Evolutionary conservation across 2,888 invertebrate species (phyloP).

Genomic region (Lithophane socia): DNA sequence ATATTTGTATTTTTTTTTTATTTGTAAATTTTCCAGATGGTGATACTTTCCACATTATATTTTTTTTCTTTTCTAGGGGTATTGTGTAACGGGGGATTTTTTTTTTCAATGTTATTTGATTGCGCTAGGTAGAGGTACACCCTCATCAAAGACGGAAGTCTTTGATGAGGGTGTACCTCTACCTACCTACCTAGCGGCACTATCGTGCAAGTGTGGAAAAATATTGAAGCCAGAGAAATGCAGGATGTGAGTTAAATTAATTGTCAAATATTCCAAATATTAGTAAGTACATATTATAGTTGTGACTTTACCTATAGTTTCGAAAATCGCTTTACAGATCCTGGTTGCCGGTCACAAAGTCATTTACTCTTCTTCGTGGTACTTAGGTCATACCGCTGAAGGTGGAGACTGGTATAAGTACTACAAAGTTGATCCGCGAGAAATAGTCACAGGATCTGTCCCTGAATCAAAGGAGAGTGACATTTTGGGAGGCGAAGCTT

Average conservation of each 20-base stretch:
- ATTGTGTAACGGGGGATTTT: too few species aligned
- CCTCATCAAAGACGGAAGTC: too few species aligned
- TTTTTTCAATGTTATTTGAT: too few species aligned
- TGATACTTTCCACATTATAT: too few species aligned
- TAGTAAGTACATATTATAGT: too few species aligned
- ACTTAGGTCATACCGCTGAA: conserved; percentile 91
- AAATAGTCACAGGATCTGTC: conserved; percentile 79
- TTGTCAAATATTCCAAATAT: neutral
- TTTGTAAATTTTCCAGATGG: neutral
- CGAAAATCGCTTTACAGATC: conserved; percentile 28
- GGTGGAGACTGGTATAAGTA: conserved; percentile 93
- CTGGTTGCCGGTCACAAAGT: conserved; percentile 84
- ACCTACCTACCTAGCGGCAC: conserved; percentile 90
- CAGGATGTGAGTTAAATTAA: conserved; percentile 68
- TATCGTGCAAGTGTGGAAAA: conserved; percentile 96
- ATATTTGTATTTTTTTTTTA: neutral
- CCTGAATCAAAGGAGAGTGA: conserved; percentile 85
- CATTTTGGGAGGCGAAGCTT: conserved; percentile 78
- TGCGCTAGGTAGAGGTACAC: too few species aligned
- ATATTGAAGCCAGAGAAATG: conserved; percentile 72
- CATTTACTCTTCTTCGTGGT: conserved; percentile 96
- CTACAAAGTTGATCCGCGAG: conserved; percentile 93
- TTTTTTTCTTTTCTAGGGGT: too few species aligned
- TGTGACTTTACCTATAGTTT: neutral
- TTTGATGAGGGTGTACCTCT: conserved; percentile 93